phyloP scores from a whole-genome alignment of 2,797 vertebrate genomes.

The Hipposideros larvatus region DNA sequence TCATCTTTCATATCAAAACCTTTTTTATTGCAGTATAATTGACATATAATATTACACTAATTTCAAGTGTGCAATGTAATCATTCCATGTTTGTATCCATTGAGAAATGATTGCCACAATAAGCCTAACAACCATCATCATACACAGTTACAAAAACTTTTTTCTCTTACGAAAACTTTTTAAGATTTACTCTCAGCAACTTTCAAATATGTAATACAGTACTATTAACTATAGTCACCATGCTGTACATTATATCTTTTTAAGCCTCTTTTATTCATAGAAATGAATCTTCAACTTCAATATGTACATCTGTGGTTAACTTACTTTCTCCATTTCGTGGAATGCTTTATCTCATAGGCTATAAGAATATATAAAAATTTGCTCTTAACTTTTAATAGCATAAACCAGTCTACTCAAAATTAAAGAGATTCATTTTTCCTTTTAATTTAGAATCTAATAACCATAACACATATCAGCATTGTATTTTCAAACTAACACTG shows the following conservation, averaged over 20 bases:
- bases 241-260: not conserved
- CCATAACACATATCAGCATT: not conserved
- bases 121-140: not conserved
- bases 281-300: conserved; percentile 4
- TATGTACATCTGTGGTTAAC: not conserved
- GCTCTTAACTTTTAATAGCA: not conserved
- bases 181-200: not conserved
- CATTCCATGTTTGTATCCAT: not conserved
- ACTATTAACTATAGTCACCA: not conserved
- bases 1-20: not conserved
- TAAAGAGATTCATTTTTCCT: not conserved
- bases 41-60: not conserved
- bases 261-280: not conserved
- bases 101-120: not conserved
- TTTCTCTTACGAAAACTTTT: not conserved
- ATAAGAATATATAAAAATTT: not conserved
- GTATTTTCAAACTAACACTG: conserved; percentile 3
- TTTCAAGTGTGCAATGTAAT: not conserved
- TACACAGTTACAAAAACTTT: not conserved
- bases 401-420: not conserved
- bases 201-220: not conserved
- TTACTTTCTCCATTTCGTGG: not conserved
- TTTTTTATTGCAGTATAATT: not conserved
- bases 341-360: not conserved
- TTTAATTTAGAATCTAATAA: not conserved